A percentile compares a stretch with the other conserved stretches of the same genome.
Conservation (phyloP, 2,888 invertebrate species). For the Sesamia inferens region DNA sequence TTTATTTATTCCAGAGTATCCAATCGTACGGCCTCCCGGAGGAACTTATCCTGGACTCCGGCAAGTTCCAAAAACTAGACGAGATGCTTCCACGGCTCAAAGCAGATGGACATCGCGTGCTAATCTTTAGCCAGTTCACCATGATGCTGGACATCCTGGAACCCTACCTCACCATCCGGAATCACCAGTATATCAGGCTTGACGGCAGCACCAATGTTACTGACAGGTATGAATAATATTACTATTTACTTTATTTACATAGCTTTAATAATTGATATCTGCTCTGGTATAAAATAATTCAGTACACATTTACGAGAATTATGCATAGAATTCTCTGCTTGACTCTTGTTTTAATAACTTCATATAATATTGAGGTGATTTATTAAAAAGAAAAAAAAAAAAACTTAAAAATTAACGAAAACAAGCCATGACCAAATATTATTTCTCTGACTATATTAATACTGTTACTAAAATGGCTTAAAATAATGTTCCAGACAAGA, state of each 20-base stretch:
- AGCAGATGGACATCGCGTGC: conserved; percentile 93
- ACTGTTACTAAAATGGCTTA: not conserved
- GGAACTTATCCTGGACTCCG: conserved; percentile 94
- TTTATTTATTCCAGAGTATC: conserved; percentile 87
- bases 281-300: too few species aligned
- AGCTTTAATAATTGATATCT: too few species aligned
- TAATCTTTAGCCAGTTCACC: conserved; percentile 99
- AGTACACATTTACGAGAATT: too few species aligned
- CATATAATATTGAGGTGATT: too few species aligned
- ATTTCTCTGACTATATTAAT: too few species aligned
- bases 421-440: too few species aligned
- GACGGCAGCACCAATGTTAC: conserved; percentile 97
- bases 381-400: too few species aligned
- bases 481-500: conserved; percentile 91
- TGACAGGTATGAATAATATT: conserved; percentile 7
- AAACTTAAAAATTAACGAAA: too few species aligned
- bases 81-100: conserved; percentile 93
- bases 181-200: conserved; percentile 94
- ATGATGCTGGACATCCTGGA: conserved; percentile 98
- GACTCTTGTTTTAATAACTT: too few species aligned
- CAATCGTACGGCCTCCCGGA: conserved; percentile 91
- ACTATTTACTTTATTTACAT: too few species aligned
- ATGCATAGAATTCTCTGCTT: too few species aligned
- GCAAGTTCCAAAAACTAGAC: conserved; percentile 96
- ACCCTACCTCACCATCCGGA: conserved; percentile 94